phyloP scores from a whole-genome alignment of 2,888 invertebrate species.

The Pyralis farinalis region DNA sequence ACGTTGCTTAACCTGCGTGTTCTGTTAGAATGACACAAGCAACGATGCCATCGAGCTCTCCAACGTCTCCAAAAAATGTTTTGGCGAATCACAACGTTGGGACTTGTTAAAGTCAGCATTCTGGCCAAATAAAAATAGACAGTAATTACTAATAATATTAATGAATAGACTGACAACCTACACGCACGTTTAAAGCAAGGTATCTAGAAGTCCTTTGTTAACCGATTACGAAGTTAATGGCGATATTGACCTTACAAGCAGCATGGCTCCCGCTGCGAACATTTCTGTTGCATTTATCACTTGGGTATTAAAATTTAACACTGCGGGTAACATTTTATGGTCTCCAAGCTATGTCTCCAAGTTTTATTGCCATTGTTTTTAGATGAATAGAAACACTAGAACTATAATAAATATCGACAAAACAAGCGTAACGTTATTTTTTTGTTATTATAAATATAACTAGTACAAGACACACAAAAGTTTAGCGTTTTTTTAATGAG shows the following conservation, averaged over 20 bases:
- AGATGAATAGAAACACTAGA: conserved; percentile 13
- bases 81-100: too few species aligned
- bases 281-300: conserved; percentile 45
- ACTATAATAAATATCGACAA: background rate
- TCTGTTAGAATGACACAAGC: too few species aligned
- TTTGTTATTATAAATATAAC: background rate
- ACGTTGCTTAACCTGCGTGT: too few species aligned
- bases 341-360: conserved; percentile 8
- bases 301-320: conserved; percentile 35
- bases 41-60: too few species aligned
- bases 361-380: conserved; percentile 32
- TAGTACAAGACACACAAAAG: too few species aligned
- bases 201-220: conserved; percentile 41
- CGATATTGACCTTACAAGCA: conserved; percentile 36
- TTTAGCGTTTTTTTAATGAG: too few species aligned
- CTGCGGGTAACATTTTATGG: conserved; percentile 34
- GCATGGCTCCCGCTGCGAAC: conserved; percentile 38
- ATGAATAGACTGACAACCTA: background rate
- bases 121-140: too few species aligned
- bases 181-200: conserved; percentile 18
- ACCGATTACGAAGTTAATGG: conserved; percentile 34
- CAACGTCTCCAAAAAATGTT: too few species aligned
- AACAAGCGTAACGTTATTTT: background rate
- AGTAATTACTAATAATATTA: background rate
- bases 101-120: too few species aligned